Percentiles rank a stretch among this genome's conserved stretches.
Evolutionary conservation across 2,888 invertebrate genomes (phyloP).

Genomic region (Nemotelus nigrinus): DNA sequence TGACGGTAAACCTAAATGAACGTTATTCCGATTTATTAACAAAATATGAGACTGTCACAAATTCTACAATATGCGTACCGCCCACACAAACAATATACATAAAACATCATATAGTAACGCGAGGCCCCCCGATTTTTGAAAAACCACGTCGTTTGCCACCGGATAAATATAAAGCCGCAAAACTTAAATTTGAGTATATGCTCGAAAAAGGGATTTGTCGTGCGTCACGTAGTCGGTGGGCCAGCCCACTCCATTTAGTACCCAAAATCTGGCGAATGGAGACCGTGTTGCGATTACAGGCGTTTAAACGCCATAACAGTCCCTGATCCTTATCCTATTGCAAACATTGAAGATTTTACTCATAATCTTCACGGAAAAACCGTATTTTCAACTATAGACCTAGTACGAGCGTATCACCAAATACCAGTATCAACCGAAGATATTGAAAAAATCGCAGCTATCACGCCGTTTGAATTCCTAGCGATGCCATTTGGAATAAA

Average conservation of each 20-base stretch:
- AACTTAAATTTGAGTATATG: too few relatives aligned
- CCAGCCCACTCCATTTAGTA: conserved; percentile 59
- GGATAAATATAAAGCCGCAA: too few relatives aligned
- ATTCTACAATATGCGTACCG: too few relatives aligned
- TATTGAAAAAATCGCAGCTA: conserved; percentile 56
- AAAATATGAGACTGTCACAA: too few relatives aligned
- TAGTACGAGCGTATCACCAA: conserved; percentile 56
- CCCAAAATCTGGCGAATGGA: conserved; percentile 54
- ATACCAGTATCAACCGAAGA: conserved; percentile 56
- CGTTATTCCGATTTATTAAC: too few relatives aligned
- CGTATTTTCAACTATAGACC: conserved; percentile 56
- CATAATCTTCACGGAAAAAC: conserved; percentile 52
- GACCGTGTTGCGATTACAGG: conserved; percentile 59
- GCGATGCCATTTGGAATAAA: conserved; percentile 58
- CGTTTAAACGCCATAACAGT: conserved; percentile 52
- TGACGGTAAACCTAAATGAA: too few relatives aligned
- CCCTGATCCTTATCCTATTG: conserved; percentile 18
- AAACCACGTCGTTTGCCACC: too few relatives aligned
- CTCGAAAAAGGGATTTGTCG: too few relatives aligned
- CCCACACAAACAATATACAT: too few relatives aligned
- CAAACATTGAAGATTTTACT: conserved; percentile 11
- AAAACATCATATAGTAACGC: too few relatives aligned
- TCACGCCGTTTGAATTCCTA: conserved; percentile 58
- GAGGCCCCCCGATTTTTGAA: too few relatives aligned
- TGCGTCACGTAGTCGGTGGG: too few relatives aligned